These are phyloP conservation scores for Argentina silus DNA, from an alignment of 2,797 vertebrate species.

Conservation along the genomic window DNA sequence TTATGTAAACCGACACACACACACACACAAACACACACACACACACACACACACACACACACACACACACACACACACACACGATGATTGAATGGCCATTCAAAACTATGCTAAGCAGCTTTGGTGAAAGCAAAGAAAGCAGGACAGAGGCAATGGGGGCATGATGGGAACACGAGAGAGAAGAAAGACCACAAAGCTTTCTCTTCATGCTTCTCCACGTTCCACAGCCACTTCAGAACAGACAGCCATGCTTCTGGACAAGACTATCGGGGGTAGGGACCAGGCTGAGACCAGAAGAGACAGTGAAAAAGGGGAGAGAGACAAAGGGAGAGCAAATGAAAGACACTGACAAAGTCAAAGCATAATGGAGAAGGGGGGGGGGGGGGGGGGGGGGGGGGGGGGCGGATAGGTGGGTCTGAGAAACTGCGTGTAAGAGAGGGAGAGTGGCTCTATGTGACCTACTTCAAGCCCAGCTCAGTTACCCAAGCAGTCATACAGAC, in stretches of 20 bases:
- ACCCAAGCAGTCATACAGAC: slow-evolving; percentile 14
- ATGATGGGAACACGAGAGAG: background rate
- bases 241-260: background rate
- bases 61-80: too few relatives aligned
- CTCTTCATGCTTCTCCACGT: background rate
- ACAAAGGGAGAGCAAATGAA: slow-evolving; percentile 18
- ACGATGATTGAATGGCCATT: background rate
- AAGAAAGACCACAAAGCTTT: background rate
- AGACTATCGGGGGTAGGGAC: background rate
- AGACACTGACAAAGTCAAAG: slow-evolving; percentile 17
- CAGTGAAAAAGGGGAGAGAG: slow-evolving; percentile 15
- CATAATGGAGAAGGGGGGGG: background rate
- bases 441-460: background rate
- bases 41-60: too few relatives aligned
- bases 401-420: background rate
- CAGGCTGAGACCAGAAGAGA: background rate
- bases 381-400: background rate
- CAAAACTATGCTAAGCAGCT: background rate
- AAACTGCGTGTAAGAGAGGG: slow-evolving; percentile 2
- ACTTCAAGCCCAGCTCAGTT: slow-evolving; percentile 15
- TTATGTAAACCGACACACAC: too few relatives aligned
- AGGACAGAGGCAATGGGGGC: background rate
- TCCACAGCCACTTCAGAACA: background rate
- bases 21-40: too few relatives aligned
- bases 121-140: background rate